phyloP scores from a whole-genome alignment of 2,113 vertebrate genomes.

The Cyphomyrus plagiostoma region DNA sequence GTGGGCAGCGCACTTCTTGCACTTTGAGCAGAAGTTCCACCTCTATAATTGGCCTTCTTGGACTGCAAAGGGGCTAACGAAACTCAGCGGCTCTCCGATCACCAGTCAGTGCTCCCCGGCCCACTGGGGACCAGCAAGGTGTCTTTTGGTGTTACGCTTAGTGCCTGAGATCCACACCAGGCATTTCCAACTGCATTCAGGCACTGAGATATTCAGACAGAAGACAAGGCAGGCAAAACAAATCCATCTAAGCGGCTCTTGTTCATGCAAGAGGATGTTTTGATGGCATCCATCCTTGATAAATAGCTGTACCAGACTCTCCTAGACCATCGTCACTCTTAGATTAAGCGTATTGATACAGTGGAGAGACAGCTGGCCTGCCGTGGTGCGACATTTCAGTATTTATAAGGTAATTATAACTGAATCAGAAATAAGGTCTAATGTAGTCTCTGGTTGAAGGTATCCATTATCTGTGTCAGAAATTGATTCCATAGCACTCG shows the following conservation, averaged over 20 bases:
- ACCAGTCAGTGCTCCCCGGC: neutral
- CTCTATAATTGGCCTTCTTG: neutral
- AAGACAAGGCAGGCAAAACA: neutral
- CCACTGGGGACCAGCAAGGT: neutral
- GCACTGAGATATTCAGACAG: neutral
- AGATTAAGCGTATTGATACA: neutral
- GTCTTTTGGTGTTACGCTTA: neutral
- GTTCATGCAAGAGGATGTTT: neutral
- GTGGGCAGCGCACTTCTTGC: neutral
- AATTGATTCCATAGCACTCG: neutral
- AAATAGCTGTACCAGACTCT: neutral
- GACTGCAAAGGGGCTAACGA: neutral
- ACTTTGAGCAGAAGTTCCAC: neutral
- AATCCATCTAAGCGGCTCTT: neutral
- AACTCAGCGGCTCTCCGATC: neutral
- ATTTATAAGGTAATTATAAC: conserved; percentile 20
- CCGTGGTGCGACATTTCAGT: neutral
- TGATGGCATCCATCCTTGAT: neutral
- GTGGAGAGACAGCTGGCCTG: neutral
- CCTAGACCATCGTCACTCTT: neutral
- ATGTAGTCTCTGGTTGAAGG: neutral
- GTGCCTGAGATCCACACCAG: neutral
- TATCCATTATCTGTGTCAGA: neutral
- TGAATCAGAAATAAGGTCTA: conserved; percentile 1
- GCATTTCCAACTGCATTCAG: neutral